phyloP scores from a whole-genome alignment of 2,113 vertebrate species.

The Festucalex cinctus region DNA sequence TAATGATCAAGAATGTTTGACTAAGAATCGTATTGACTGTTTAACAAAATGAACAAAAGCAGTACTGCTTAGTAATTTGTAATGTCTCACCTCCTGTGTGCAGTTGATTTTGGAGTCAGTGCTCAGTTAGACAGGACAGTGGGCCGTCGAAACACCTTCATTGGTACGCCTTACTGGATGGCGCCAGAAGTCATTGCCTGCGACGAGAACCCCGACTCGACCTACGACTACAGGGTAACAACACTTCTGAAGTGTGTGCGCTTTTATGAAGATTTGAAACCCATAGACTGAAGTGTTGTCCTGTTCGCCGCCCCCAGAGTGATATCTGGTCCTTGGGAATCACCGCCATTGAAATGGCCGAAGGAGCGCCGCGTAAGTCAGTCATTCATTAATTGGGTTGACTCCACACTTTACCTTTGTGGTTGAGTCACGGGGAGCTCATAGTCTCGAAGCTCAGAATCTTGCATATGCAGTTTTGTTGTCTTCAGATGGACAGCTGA shows the following conservation, averaged over 20 bases:
- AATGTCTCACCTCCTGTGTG: background rate
- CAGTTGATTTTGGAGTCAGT: slow-evolving; percentile 92
- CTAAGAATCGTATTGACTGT: background rate
- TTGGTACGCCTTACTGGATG: slow-evolving; percentile 95
- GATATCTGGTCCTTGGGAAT: slow-evolving; percentile 93
- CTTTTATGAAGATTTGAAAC: background rate
- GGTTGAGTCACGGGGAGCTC: slow-evolving; percentile 4
- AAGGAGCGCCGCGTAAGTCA: slow-evolving; percentile 90
- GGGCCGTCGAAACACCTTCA: slow-evolving; percentile 90
- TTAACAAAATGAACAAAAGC: background rate
- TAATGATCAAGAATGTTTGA: too few species aligned
- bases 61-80: background rate
- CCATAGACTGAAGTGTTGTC: background rate
- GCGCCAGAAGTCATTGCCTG: slow-evolving; percentile 92
- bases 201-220: slow-evolving; percentile 91
- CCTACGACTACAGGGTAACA: slow-evolving; percentile 88
- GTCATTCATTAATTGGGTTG: background rate
- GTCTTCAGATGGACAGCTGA: slow-evolving; percentile 62
- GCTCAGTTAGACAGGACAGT: slow-evolving; percentile 90
- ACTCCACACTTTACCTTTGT: background rate
- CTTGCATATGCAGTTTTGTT: slow-evolving; percentile 32
- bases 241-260: background rate
- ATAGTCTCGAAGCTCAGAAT: slow-evolving; percentile 27
- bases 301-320: slow-evolving; percentile 69
- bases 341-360: slow-evolving; percentile 94